These are phyloP conservation scores for Ommatoiulus sabulosus DNA, from an alignment of 2,888 invertebrate genomes.

Conservation along the genomic window DNA sequence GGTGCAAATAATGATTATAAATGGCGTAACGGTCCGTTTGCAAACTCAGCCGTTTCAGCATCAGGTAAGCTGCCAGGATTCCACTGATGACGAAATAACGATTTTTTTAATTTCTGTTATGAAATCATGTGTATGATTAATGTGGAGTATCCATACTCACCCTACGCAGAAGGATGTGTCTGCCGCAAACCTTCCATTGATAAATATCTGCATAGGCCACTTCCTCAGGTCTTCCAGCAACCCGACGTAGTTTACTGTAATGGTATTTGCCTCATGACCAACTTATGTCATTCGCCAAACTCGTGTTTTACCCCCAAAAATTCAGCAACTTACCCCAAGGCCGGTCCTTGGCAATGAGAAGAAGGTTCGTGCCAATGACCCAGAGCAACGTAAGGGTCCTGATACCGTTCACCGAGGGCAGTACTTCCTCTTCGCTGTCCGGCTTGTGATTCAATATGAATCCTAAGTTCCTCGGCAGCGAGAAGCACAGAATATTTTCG, in stretches of 20 bases:
- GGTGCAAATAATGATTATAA: background rate
- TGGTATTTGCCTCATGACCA: background rate
- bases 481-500: conserved; percentile 28
- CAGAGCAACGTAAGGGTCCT: conserved; percentile 46
- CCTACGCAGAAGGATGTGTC: conserved; percentile 56
- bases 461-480: conserved; percentile 48
- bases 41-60: background rate
- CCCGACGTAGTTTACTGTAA: conserved; percentile 50
- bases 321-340: conserved; percentile 52
- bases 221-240: conserved; percentile 53
- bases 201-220: conserved; percentile 35
- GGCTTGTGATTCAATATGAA: conserved; percentile 28
- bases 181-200: conserved; percentile 55
- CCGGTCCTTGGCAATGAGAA: background rate
- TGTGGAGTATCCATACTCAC: background rate
- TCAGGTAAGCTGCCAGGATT: conserved; percentile 19
- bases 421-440: background rate
- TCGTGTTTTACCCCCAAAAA: background rate
- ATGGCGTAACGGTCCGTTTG: background rate
- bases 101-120: background rate
- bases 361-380: background rate
- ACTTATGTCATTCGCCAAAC: background rate
- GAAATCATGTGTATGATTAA: too few relatives aligned
- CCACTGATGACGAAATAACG: conserved; percentile 31
- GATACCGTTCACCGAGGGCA: conserved; percentile 20